Evolutionary conservation across 1,140 invertebrate species (phyloP), one percentile per base, ranked within the genome.

Genomic region (Leucophenga varia): DNA sequence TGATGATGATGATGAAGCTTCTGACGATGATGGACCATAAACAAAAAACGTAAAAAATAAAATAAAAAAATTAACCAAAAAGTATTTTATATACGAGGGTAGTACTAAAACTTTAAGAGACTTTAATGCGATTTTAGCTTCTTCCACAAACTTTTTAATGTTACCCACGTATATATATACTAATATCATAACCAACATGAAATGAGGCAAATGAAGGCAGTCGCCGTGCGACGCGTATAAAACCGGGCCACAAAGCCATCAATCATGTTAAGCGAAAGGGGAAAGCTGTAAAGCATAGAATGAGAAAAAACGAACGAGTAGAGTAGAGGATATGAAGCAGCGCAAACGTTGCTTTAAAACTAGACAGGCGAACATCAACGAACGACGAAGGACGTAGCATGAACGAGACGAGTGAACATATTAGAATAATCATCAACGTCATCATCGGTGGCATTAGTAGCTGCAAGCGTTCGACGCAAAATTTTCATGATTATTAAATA

Each of bases 231-330:
- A 52, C 44, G 43, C 57, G 50, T 55, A 47, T 35, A 55, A 47
- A 49, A 54, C 61, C 63, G 63, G 55, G 59, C 58, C 63, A 67
- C 59, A 67, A 67, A 63, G 51, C 63, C 63, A 67, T 67, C 63
- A 67, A 67, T 67, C 63, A 67, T 68, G 67, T 51, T 57, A 56
- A 67, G 59, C 64, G 63, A 67, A 67, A 67, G 63, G 63, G 63
- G 63, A 59, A 67, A 67, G 56, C 63, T 53, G 55, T 43, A 49
- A n/a, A n/a, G n/a, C n/a, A n/a, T n/a, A n/a, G n/a, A n/a, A n/a
- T n/a, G n/a, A n/a, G n/a, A n/a, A n/a, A n/a, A n/a, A n/a, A n/a
- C n/a, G 28, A 42, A 39, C 43, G 52, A 22, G 38, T 43, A 35
- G 37, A 49, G 56, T 18, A 14, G 18, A 16, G 17, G 19, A 16